Evolutionary conservation across 2,113 vertebrate species (phyloP), one percentile per base, ranked within the genome.

Genomic region (Ginglymostoma cirratum): DNA sequence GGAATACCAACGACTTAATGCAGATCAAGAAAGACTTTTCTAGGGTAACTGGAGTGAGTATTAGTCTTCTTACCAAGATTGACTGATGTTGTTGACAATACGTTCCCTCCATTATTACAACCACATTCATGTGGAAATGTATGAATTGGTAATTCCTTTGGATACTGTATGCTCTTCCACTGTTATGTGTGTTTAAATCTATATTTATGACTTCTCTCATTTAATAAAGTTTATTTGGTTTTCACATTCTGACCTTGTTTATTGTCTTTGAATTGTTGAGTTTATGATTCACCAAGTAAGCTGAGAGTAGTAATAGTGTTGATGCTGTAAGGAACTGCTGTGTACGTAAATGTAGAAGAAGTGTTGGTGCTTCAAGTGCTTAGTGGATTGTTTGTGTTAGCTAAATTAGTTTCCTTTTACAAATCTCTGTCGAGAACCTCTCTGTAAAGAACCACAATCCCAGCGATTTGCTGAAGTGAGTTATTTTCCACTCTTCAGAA

Each of bases 171-270:
- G 5, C 80, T 83, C n/a, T 38, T 93, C 89, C 6, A 93, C 21
- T 93, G 61, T 93, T 65, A 66, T 66, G 89, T 67, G 55, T 93
- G n/a, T 27, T 93, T 15, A 93, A 67, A 93, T 66, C 21, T 65
- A 38, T 65, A 93, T 90, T 90, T 90, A 90, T 93, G 17, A 67
- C 61, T 93, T 34, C 7, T 76, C 72, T 34, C 30, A 93, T 93
- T 93, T 93, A 93, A 92, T 92, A 92, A 92, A 92, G 30, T 67
- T 92, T n/a, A 66, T 21, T 38, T 83, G 42, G 80, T 83, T 83
- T 83, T 83, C 80, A 83, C 21, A 38, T 45, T 65, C 30, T 67
- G 61, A 66, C 61, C 55, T 66, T 90, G 27, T 17, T 38, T n/a
- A 67, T 30, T 92, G 52, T 65, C 52, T 34, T 65, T 92, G 12